Evolutionary conservation across 2,113 vertebrate genomes (phyloP).

Genomic region (Aegithalos caudatus): DNA sequence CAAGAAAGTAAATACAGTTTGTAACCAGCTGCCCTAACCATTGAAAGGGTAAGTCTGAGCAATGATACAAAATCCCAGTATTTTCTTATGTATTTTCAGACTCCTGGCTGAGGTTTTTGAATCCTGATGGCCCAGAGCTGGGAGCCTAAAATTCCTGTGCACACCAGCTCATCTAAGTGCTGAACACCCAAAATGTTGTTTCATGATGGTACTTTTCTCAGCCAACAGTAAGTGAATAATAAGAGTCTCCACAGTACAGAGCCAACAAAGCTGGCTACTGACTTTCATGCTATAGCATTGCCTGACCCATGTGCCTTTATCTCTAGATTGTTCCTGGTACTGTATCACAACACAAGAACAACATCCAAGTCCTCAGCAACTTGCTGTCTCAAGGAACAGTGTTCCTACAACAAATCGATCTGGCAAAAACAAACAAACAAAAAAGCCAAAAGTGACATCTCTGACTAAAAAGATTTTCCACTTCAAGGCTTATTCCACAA

Average conservation of each 20-base stretch:
- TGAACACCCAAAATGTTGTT: neutral
- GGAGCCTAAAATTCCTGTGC: neutral
- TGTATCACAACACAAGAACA: neutral
- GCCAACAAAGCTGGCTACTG: neutral
- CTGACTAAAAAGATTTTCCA: neutral
- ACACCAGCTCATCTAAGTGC: neutral
- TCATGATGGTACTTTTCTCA: neutral
- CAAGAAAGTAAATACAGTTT: neutral
- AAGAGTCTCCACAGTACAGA: neutral
- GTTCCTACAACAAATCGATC: neutral
- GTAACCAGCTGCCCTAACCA: neutral
- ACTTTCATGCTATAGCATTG: rapidly evolving
- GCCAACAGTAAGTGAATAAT: neutral
- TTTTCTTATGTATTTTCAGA: neutral
- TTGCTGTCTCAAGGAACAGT: neutral
- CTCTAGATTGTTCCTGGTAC: neutral
- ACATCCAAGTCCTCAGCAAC: neutral
- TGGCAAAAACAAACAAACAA: neutral
- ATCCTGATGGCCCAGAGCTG: neutral
- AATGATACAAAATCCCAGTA: neutral
- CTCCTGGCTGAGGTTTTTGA: neutral
- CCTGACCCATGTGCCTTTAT: neutral
- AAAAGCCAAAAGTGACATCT: neutral
- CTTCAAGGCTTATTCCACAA: conserved; percentile 18
- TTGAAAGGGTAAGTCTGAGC: neutral